Base-by-base conservation (phyloP, 2,113 vertebrate genomes). In the Psettodes erumei region DNA sequence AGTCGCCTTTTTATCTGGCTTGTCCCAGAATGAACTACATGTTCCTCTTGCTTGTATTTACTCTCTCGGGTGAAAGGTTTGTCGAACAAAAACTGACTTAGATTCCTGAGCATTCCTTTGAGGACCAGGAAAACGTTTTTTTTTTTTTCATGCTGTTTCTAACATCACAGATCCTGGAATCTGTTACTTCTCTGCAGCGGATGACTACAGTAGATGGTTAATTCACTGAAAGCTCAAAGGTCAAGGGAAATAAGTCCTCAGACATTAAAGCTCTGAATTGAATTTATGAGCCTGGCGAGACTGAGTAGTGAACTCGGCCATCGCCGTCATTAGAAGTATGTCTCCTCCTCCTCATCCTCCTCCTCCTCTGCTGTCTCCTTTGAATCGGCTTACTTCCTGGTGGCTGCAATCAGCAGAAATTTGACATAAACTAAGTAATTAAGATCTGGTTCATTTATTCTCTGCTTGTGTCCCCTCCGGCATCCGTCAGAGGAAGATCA, bases 201-300 rank as follows among this genome's bases (percentile, higher is more conserved):
- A 71, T 45, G 62, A 69, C 18, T 32, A 23, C 33, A 75, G 55
- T 37, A 8, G 35, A 59, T 7, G 51, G 62, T 70, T 53, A 28
- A 74, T 82, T 75, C 18, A 75, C 2, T 84, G 25, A 82, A 75
- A 81, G 64, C 56, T 59, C 23, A 18, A 21, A 43, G 73, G 77
- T 70, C 69, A 30, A n/a, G 27, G 35, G 80, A 71, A 50, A 5
- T 27, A 38, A 51, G 75, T 74, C 58, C 66, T 55, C 45, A 72
- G 77, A 81, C 73, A 69, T 73, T 71, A 67, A 71, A 71, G 37
- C 45, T 30, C 48, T n/a, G 56, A 63, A 53, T 42, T 76, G 30
- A 85, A 86, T 90, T 79, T 72, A 88, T 60, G 51, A 72, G 55
- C 28, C 66, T 72, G 55, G 61, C 74, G 3, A 86, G 43, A 76